Evolutionary conservation across 2,888 invertebrate species (phyloP), one percentile per base, ranked within the genome.

Genomic region (Chrysina gloriosa): DNA sequence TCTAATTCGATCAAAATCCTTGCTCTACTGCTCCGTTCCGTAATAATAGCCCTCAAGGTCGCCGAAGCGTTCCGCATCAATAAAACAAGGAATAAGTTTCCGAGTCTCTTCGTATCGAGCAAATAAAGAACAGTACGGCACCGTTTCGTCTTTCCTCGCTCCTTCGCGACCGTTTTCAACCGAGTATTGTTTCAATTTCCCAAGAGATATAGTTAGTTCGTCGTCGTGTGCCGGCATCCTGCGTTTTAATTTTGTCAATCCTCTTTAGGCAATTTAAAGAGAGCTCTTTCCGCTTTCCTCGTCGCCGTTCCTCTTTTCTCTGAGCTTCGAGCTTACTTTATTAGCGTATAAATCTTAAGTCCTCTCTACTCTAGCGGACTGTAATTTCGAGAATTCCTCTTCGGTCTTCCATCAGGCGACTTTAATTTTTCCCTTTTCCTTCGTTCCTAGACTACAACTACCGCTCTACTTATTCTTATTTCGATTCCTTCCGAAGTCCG

Each of bases 231-330:
- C 71, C 69, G 69, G 66, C 45, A 72, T 69, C 73, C 73, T 72
- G 71, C 74, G 78, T 79, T 79, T 79, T 78, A 79, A 79, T 79
- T 80, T 78, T 74, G 77, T 77, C 78, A 79, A 79, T 79, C 78
- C 78, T 79, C 79, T 79, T 79, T 77, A 75, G 74, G 76, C 77
- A 79, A 80, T 80, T 79, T 76, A 74, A 74, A 72, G 74, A 71
- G 74, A 71, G 58, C 58, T 58, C 58, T 25, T 39, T 23, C 58
- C 42, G 21, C 11, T 5, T 6, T 11, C 42, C 39, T 25, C 39
- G 11, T 25, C 5, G 16, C 25, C 29, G 14, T 25, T 29, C n/a
- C 29, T 27, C 50, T 7, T 27, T 21, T 11, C 75, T 75, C 74
- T 73, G 36, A 54, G 73, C 72, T 69, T 69, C 72, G 70, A 75